Base-by-base conservation (phyloP, 2,113 vertebrate species). In the Paramisgurnus dabryanus region DNA sequence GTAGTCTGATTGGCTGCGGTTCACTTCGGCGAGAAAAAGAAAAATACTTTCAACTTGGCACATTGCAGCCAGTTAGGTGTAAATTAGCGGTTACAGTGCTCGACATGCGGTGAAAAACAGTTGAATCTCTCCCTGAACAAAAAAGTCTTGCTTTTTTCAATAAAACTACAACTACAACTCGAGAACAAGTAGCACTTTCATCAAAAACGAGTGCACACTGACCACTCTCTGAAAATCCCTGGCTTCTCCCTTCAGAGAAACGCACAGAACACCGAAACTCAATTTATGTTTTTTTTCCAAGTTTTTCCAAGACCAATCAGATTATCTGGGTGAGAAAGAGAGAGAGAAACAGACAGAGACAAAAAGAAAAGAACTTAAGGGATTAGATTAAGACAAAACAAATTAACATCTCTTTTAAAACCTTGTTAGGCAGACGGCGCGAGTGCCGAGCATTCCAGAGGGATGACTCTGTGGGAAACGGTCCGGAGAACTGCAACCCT, bases 381-480 rank as follows among this genome's bases (percentile, higher is more conserved):
- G 74, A 80, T 68, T 67, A 67, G 40, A 72, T 72, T 67, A 43
- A 82, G 64, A 77, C 61, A 57, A 76, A 81, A 84, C 70, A 80
- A 79, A 73, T 80, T 4, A 84, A 80, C 53, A 65, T 79, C 60
- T 43, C n/a, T 39, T 43, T 71, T 77, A 67, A 58, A 77, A 75
- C 18, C 72, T 82, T 17, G 34, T 80, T 78, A 84, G 60, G 18
- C 64, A 43, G 67, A 50, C 17, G 40, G 43, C 4, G 7, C 22
- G 58, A 67, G 47, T 81, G 75, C 50, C 60, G 63, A 67, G 43
- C 76, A 82, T 82, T 80, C 84, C 76, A 77, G 63, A 57, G 53
- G 71, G 61, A 76, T 76, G 76, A 82, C 70, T 67, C 67, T 66
- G 67, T 73, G 67, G 76, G 75, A 83, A 81, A 34, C 60, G 55